Percentiles rank a stretch among this genome's conserved stretches.
phyloP scores from a whole-genome alignment of 2,888 invertebrate genomes.

The Polymixis lichenea region DNA sequence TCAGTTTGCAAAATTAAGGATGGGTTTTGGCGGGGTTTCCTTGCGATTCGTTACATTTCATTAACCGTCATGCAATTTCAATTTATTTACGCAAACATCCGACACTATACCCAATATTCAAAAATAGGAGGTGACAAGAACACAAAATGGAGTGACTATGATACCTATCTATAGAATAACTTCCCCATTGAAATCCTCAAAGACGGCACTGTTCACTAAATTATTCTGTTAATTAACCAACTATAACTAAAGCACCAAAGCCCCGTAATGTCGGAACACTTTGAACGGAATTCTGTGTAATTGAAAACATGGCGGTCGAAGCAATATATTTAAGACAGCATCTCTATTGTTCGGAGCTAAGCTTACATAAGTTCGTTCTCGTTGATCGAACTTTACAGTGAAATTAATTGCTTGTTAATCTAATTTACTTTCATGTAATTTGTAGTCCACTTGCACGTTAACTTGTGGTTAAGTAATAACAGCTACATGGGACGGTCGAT shows the following conservation, averaged over 20 bases:
- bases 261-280: conserved; percentile 32
- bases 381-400: conserved; percentile 35
- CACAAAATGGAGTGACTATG: not conserved
- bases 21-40: not conserved
- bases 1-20: not conserved
- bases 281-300: conserved; percentile 50
- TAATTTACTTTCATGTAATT: conserved; percentile 20
- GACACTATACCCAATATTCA: not conserved
- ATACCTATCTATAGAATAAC: conserved; percentile 1
- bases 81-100: not conserved
- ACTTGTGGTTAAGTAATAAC: too few relatives aligned
- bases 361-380: conserved; percentile 36
- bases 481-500: too few relatives aligned
- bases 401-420: conserved; percentile 28
- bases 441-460: not conserved
- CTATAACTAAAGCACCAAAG: conserved; percentile 19
- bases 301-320: conserved; percentile 49
- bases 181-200: conserved; percentile 4
- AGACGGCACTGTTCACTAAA: conserved; percentile 20
- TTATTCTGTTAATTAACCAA: conserved; percentile 47
- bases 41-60: not conserved
- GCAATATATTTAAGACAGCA: conserved; percentile 46
- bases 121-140: not conserved
- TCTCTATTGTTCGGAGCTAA: conserved; percentile 40
- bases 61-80: not conserved